Evolutionary conservation across 2,888 invertebrate species (phyloP).

Genomic region (Tubiluchus corallicola): DNA sequence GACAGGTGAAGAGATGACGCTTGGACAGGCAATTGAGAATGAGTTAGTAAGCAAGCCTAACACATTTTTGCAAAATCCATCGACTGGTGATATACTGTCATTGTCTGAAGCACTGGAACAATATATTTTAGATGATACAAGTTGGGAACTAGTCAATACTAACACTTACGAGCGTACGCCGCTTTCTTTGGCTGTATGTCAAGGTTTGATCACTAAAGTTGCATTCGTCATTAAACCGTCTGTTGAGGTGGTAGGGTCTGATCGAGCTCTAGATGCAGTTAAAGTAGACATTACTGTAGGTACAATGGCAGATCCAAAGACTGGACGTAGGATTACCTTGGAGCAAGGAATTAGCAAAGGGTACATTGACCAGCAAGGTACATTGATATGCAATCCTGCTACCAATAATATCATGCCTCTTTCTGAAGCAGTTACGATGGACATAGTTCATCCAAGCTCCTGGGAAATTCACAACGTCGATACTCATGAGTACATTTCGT

Average conservation of each 20-base stretch:
- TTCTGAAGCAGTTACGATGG: no score
- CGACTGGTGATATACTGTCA: conserved; percentile 30
- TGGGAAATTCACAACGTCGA: conserved; percentile 37
- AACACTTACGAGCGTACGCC: conserved; percentile 40
- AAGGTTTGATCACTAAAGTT: conserved; percentile 67
- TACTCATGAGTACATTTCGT: no score
- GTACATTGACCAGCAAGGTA: conserved; percentile 30
- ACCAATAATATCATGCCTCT: no score
- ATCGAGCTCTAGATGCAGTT: conserved; percentile 70
- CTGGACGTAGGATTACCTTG: conserved; percentile 47
- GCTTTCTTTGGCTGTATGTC: conserved; percentile 54
- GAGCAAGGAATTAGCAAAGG: conserved; percentile 37
- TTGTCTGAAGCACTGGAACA: conserved; percentile 50
- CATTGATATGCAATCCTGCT: no score
- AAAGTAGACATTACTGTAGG: conserved; percentile 68
- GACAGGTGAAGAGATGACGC: conserved; percentile 42
- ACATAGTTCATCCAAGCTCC: no score
- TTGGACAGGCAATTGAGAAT: conserved; percentile 20
- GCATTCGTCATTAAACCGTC: no score
- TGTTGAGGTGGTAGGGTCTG: no score
- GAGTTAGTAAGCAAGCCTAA: conserved; percentile 18
- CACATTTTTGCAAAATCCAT: conserved; percentile 17
- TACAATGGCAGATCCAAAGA: conserved; percentile 40
- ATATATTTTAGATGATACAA: conserved; percentile 43
- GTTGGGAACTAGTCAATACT: conserved; percentile 39